Base-by-base conservation (phyloP, 2,797 vertebrate species). In the Hybognathus amarus region DNA sequence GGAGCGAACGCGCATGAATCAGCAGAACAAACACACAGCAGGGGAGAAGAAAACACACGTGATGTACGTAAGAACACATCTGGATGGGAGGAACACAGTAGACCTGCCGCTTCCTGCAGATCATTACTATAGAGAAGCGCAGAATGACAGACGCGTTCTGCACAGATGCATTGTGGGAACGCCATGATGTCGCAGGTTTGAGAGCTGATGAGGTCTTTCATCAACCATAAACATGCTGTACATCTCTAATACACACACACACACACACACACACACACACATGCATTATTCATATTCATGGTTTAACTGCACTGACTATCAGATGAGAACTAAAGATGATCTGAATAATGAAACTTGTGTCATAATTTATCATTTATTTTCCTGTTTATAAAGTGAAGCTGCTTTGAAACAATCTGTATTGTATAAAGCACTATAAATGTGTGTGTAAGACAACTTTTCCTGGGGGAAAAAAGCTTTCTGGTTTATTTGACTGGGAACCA, bases 1-100 rank as follows among this genome's bases (percentile, higher is more conserved):
- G 61, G 90, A 89, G 80, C 82, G 70, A 86, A 67, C 86, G 79
- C 82, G 91, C 67, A 92, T 88, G 71, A 24, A 59, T 70, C 47
- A 81, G 47, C n/a, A 47, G 2, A 0, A 38, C 59, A 81, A 18
- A 63, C 54, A 59, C 47, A 70, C 15, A 6, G 13, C 61, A 8
- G 27, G 61, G 30, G 27, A 63, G 27, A 30, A 63, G 1, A 61
- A 63, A 27, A 50, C 17, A 63, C 27, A 63, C 27, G 61, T 30
- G 61, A 30, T 30, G 61, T 8, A 30, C 27, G 27, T 8, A 8
- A 63, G 24, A 13, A 76, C 52, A 56, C 27, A 63, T 30, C 61
- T 4, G 61, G 61, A 63, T 63, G 61, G 30, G 27, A 13, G 59
- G 59, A 63, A 17, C 24, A 63, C n/a, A 24, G 56, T 0, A 59